phyloP scores from a whole-genome alignment of 2,113 vertebrate species.

The Hippocampus abdominalis region DNA sequence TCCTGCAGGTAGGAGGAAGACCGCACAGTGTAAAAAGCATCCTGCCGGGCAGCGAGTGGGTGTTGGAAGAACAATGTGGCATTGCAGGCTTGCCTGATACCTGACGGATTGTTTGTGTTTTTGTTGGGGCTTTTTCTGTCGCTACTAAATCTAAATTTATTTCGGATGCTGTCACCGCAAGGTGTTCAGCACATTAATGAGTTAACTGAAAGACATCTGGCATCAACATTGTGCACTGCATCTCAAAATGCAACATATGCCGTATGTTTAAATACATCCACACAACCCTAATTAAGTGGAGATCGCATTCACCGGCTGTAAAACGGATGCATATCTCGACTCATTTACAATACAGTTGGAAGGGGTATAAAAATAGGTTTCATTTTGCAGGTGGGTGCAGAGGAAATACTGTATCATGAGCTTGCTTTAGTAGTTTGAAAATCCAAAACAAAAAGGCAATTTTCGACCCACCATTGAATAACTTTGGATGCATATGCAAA shows the following conservation, averaged over 20 bases:
- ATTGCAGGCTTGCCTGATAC: neutral
- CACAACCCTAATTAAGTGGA: neutral
- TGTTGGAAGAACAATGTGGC: conserved; percentile 3
- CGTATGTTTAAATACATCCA: conserved; percentile 12
- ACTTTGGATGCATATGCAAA: neutral
- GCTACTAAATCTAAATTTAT: conserved; percentile 15
- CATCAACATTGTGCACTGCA: conserved; percentile 2
- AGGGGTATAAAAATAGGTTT: neutral
- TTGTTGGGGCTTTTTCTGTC: neutral
- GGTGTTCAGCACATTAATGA: conserved; percentile 13
- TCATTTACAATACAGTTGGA: neutral
- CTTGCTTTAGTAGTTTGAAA: neutral
- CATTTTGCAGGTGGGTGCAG: neutral
- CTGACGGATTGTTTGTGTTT: neutral
- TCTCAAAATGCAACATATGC: conserved; percentile 27
- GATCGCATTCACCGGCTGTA: conserved; percentile 2
- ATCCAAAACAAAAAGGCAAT: neutral
- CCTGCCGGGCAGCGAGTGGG: conserved; percentile 15
- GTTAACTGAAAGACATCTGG: conserved; percentile 23
- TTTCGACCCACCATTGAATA: neutral
- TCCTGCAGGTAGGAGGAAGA: conserved; percentile 28
- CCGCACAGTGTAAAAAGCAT: conserved; percentile 27
- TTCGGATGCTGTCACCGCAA: neutral
- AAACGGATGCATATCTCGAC: conserved; percentile 6
- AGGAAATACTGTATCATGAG: neutral